A percentile compares a stretch with the other conserved stretches of the same genome.
phyloP scores from a whole-genome alignment of 1,140 invertebrate species.

The Aphis craccivora region DNA sequence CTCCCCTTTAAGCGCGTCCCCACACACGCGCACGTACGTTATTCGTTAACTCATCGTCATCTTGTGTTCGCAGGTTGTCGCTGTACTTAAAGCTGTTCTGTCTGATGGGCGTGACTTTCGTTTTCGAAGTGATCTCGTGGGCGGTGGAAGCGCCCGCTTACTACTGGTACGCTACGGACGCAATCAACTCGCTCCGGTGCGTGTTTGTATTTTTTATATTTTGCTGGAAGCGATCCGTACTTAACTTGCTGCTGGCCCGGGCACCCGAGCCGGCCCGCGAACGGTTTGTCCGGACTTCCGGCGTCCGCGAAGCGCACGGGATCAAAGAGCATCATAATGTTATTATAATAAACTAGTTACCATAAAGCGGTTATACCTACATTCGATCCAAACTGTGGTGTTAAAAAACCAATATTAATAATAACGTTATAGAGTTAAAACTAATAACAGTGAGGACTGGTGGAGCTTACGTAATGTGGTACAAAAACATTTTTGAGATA shows the following conservation, averaged over 20 bases:
- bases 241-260: background rate
- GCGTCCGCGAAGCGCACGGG: background rate
- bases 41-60: background rate
- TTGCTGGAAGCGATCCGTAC: conserved; percentile 59
- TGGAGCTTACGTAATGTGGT: background rate
- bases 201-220: conserved; percentile 66
- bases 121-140: conserved; percentile 65
- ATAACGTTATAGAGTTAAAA: too few relatives aligned
- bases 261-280: background rate
- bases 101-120: conserved; percentile 66
- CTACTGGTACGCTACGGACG: conserved; percentile 64
- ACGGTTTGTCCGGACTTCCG: background rate
- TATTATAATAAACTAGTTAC: too few relatives aligned
- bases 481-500: background rate
- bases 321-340: too few relatives aligned
- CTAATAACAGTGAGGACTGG: too few relatives aligned
- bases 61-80: conserved; percentile 62
- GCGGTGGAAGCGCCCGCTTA: conserved; percentile 60
- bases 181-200: conserved; percentile 64
- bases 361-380: too few relatives aligned
- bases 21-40: too few relatives aligned
- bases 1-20: too few relatives aligned
- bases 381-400: too few relatives aligned
- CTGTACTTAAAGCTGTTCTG: conserved; percentile 65
- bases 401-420: too few relatives aligned